Conservation (phyloP, 2,888 invertebrate genomes). For the Dolomedes plantarius region DNA sequence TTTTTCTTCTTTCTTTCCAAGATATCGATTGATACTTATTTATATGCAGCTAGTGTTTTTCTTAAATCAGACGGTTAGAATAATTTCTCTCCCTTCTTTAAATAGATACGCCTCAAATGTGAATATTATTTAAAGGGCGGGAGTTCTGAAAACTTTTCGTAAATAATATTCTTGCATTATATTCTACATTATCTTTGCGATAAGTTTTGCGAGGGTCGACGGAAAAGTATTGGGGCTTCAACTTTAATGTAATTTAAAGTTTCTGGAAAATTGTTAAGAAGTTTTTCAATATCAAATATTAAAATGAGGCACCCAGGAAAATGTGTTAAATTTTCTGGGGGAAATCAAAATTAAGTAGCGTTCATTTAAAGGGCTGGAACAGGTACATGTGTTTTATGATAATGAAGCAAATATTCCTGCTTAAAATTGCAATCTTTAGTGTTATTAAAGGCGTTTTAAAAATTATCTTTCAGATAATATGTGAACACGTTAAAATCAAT, state of each 20-base stretch:
- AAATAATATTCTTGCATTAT: constrained; percentile 4
- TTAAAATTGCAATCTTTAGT: too few relatives aligned
- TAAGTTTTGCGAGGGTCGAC: background rate
- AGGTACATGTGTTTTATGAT: too few relatives aligned
- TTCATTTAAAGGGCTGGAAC: too few relatives aligned
- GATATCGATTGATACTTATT: constrained; percentile 3
- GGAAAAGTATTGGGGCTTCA: background rate
- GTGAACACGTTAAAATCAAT: too few relatives aligned
- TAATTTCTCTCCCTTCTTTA: background rate
- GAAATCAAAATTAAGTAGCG: too few relatives aligned
- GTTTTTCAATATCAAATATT: background rate
- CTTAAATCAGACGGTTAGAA: constrained; percentile 16
- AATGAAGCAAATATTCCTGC: too few relatives aligned
- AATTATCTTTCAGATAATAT: too few relatives aligned
- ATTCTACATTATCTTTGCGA: background rate
- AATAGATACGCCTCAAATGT: constrained; percentile 3
- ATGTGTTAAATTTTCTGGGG: too few relatives aligned
- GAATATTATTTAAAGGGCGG: constrained; percentile 2
- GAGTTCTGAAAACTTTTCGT: background rate
- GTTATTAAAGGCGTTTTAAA: too few relatives aligned
- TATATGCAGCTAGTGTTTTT: constrained; percentile 8
- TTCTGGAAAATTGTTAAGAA: background rate
- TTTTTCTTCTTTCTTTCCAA: too few relatives aligned
- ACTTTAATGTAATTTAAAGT: constrained; percentile 2
- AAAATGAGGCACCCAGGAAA: too few relatives aligned